Evolutionary conservation across 2,113 vertebrate genomes (phyloP), one percentile per base, ranked within the genome.

Genomic region (Oncorhynchus mykiss): DNA sequence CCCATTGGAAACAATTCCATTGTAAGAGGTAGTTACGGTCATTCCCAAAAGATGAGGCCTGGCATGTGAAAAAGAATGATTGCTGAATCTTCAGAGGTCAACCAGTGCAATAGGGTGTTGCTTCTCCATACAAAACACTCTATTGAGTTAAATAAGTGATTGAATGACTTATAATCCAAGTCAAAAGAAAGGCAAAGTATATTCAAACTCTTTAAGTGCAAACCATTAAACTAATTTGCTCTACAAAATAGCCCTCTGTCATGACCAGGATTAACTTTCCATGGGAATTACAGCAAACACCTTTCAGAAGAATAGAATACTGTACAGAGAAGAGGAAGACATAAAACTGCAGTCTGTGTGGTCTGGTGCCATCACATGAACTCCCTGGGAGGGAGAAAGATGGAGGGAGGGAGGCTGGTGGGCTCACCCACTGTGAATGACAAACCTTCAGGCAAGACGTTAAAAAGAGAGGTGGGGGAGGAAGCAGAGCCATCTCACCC

Each of bases 281-380:
- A 89, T 76, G 79, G 71, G 81, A 89, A 87, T 91, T 85, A 90
- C 78, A 84, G 88, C 77, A 88, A 91, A 88, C 90, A 91, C 87
- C 81, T 89, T 86, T 84, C 78, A 88, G 78, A 86, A 88, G 84
- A 88, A 89, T 84, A 83, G 85, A 89, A 88, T 90, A 90, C 91
- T 84, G 84, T 74, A 84, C 74, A 83, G 82, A 81, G 34, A 62
- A 77, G 83, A 78, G 80, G 84, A 88, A 90, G 83, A 78, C 48
- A 82, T 87, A 87, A 88, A 91, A 75, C 66, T 51, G 57, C 90
- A 80, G 60, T 87, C 85, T 94, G 93, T 94, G 93, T 94, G 93
- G 93, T 94, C 93, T 84, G 69, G 86, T 91, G 87, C 82, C 90
- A 91, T 89, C 86, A 80, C 81, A 82, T 12, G 77, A 79, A 12